A percentile compares a stretch with the other conserved stretches of the same genome.
phyloP scores from a whole-genome alignment of 92 coral and sea anemone species.

The Pocillopora grandis region DNA sequence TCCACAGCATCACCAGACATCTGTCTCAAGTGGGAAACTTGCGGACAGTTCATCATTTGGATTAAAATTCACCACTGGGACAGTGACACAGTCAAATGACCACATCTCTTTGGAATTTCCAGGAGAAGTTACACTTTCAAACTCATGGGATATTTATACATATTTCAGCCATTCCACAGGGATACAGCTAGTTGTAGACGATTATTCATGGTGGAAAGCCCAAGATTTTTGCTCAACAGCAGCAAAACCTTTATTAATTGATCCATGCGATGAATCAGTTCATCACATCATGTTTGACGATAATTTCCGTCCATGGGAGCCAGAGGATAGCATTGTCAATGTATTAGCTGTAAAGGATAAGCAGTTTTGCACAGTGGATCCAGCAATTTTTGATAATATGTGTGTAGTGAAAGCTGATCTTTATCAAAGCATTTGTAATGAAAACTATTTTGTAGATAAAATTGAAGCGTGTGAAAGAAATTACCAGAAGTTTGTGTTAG shows the following conservation, averaged over 20 bases:
- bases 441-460: conserved; percentile 72
- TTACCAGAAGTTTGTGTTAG: conserved; percentile 41
- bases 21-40: neutral
- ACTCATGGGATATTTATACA: conserved; percentile 41
- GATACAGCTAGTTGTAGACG: conserved; percentile 67
- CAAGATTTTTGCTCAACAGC: conserved; percentile 52
- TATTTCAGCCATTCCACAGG: conserved; percentile 58
- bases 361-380: conserved; percentile 49
- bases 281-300: conserved; percentile 89
- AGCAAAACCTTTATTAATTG: conserved; percentile 72
- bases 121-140: conserved; percentile 10
- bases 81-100: conserved; percentile 41
- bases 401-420: conserved; percentile 74
- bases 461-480: conserved; percentile 64
- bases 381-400: conserved; percentile 60
- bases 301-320: conserved; percentile 79
- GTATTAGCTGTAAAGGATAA: conserved; percentile 41
- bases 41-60: neutral
- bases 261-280: conserved; percentile 54
- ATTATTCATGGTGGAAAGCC: conserved; percentile 71
- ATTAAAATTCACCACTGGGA: conserved; percentile 48
- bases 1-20: neutral
- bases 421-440: conserved; percentile 70
- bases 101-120: conserved; percentile 51
- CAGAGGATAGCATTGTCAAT: conserved; percentile 70